phyloP scores from a whole-genome alignment of 2,888 invertebrate genomes.

The Perizoma flavofasciatum region DNA sequence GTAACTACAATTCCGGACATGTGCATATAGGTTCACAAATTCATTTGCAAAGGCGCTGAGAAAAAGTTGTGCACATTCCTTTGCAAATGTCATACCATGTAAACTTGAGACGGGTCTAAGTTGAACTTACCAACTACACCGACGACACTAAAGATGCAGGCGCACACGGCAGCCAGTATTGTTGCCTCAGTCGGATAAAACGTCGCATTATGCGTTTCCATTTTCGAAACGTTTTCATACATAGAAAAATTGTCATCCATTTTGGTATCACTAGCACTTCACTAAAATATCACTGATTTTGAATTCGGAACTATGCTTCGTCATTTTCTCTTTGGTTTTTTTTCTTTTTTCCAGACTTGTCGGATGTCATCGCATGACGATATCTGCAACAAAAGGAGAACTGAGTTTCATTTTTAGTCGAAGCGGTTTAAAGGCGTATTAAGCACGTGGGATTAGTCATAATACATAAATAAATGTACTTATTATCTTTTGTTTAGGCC shows the following conservation, averaged over 20 bases:
- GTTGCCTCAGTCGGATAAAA: conserved; percentile 89
- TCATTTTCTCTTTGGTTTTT: conserved; percentile 30
- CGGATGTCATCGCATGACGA: conserved; percentile 32
- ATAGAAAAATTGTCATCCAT: conserved; percentile 31
- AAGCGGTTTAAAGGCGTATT: conserved; percentile 13
- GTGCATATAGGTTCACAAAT: no score
- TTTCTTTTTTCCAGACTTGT: conserved; percentile 18
- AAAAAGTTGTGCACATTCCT: no score
- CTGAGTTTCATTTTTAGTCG: conserved; percentile 37
- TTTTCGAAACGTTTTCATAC: conserved; percentile 50
- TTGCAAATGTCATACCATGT: no score
- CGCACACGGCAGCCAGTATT: conserved; percentile 90
- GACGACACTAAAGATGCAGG: conserved; percentile 90
- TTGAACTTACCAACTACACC: conserved; percentile 89
- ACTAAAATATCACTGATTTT: conserved; percentile 48
- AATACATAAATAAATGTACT: conserved; percentile 36
- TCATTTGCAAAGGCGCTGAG: no score
- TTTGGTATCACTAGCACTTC: conserved; percentile 48
- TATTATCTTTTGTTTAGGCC: conserved; percentile 30
- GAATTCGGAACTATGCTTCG: conserved; percentile 32
- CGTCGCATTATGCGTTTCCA: conserved; percentile 63
- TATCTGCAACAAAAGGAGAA: conserved; percentile 53
- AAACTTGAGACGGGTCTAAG: neutral
- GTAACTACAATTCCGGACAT: no score
- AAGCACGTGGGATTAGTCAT: conserved; percentile 45